Evolutionary conservation across 1,140 invertebrate genomes (phyloP), one percentile per base, ranked within the genome.

Genomic region (Drosophila sproati): DNA sequence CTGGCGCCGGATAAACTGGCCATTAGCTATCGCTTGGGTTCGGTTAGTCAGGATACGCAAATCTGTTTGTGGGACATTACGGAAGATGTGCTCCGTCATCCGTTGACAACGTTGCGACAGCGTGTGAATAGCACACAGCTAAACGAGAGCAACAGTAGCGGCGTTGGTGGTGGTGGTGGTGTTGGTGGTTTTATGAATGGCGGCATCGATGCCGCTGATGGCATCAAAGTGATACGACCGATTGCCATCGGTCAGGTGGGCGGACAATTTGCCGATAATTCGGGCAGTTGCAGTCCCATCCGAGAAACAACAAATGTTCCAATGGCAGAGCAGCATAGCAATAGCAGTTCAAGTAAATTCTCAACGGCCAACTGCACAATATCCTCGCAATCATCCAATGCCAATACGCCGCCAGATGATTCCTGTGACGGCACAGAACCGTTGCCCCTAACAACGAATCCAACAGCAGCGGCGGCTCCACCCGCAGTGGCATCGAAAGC

Each of bases 1-100:
- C 56, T 91, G 66, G 80, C 82, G 55, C 83, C 94, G 77, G 93
- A 93, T 67, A 94, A 94, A 51, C 73, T 92, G 51, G 93, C 94
- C 20, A 95, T 94, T 0, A 96, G 96, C 91, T 99, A 98, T 93
- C 94, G 98, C 66, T 94, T 99, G 72, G 98, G 98, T n/a, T 98
- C 98, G 71, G 98, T 99, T 2, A 98, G 98, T 12, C 98, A 99
- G 93, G 99, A 99, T 93, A 99, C 98, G 31, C 97, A 99, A 92
- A 93, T 99, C 50, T 99, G 98, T 93, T 94, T 99, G 54, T 99
- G 99, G 99, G 99, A 99, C 92, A 95, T 99, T 29, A 99, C 98
- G 12, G 98, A 99, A 88, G 98, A 99, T 93, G 95, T 98, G 48
- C 93, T 99, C 37, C 94, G 94, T 64, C 95, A 96, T 76, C 95